Conservation (phyloP, 2,113 vertebrate genomes). For the Himantopus leucocephalus region DNA sequence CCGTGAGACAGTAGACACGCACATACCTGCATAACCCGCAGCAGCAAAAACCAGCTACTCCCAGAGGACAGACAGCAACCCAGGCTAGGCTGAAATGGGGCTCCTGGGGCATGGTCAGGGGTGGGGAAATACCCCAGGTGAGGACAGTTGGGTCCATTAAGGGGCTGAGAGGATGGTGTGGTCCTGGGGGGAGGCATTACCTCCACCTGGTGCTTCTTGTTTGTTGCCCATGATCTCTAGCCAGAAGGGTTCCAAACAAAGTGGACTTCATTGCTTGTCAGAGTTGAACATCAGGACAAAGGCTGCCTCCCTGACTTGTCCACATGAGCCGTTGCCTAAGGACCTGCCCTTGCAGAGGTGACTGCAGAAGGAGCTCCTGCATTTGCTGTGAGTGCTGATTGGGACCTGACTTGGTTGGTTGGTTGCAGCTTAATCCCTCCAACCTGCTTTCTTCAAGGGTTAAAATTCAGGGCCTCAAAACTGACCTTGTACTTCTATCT, state of each 20-base stretch:
- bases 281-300: not conserved
- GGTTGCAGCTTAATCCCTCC: not conserved
- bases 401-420: not conserved
- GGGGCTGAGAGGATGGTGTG: not conserved
- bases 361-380: not conserved
- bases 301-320: not conserved
- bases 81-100: not conserved
- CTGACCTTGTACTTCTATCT: not conserved
- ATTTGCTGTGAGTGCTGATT: accelerated
- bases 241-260: not conserved
- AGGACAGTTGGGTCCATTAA: not conserved
- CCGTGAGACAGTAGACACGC: too few relatives aligned
- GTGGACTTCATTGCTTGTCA: not conserved
- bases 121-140: not conserved
- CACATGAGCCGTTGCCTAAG: accelerated
- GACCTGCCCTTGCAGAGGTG: not conserved
- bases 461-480: not conserved
- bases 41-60: not conserved
- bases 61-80: accelerated
- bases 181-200: not conserved
- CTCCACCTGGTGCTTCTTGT: not conserved
- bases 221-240: not conserved
- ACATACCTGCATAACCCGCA: not conserved
- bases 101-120: accelerated
- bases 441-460: not conserved